Conservation (phyloP, 2,888 invertebrate species). For the Cactoblastis cactorum region DNA sequence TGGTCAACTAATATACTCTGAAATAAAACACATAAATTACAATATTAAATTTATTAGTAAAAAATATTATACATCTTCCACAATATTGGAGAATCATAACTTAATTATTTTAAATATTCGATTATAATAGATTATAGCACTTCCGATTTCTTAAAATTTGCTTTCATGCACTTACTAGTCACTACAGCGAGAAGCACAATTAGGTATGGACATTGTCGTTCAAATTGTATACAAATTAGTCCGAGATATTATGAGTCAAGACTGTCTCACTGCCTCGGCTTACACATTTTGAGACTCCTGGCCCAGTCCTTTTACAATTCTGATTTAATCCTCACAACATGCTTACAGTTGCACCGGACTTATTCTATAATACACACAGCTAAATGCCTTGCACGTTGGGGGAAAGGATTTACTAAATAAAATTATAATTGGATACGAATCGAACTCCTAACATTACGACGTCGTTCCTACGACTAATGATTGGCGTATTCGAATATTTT, state of each 20-base stretch:
- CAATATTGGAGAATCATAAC: constrained; percentile 79
- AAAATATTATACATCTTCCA: constrained; percentile 80
- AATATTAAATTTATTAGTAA: constrained; percentile 80
- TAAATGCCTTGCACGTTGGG: constrained; percentile 61
- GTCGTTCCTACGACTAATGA: constrained; percentile 31
- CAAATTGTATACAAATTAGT: constrained; percentile 11
- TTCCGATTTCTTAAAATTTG: constrained; percentile 66
- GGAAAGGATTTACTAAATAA: constrained; percentile 33
- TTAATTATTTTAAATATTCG: constrained; percentile 77
- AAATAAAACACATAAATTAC: constrained; percentile 58
- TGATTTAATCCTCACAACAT: constrained; percentile 34
- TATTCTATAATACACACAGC: constrained; percentile 57
- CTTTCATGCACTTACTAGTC: constrained; percentile 61
- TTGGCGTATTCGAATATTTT: constrained; percentile 34
- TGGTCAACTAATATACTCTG: constrained; percentile 2
- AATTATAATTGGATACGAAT: constrained; percentile 21
- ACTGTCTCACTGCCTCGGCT: background rate
- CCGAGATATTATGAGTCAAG: background rate
- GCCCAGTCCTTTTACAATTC: constrained; percentile 2
- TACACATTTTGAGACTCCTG: background rate
- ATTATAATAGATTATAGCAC: constrained; percentile 77
- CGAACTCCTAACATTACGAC: constrained; percentile 27
- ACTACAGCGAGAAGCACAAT: constrained; percentile 68
- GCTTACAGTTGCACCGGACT: constrained; percentile 37
- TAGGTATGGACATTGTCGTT: constrained; percentile 33